Percentiles rank a stretch among this genome's conserved stretches.
phyloP scores from a whole-genome alignment of 2,797 vertebrate genomes.

The Notamacropus eugenii region DNA sequence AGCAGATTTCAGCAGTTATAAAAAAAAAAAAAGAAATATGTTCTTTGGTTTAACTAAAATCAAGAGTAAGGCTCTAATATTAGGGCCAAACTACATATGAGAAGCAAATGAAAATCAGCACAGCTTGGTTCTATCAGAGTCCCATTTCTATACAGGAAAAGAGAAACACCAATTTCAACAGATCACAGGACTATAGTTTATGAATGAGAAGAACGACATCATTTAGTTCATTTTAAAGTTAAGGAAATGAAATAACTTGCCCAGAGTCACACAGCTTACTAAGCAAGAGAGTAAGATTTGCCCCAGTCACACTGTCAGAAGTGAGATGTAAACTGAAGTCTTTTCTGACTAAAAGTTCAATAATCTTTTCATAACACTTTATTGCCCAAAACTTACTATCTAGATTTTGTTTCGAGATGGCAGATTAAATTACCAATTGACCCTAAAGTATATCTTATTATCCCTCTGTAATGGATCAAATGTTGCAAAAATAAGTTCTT shows the following conservation, averaged over 20 bases:
- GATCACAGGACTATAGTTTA: neutral
- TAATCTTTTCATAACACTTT: neutral
- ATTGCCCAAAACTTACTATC: neutral
- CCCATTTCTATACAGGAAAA: neutral
- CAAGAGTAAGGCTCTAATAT: neutral
- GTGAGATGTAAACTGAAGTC: neutral
- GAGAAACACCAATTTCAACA: neutral
- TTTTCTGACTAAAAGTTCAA: neutral
- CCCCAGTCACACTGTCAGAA: neutral
- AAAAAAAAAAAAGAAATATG: neutral
- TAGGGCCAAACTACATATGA: neutral
- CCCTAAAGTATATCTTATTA: neutral
- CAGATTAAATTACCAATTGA: neutral
- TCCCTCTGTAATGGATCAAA: neutral
- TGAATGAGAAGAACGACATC: neutral
- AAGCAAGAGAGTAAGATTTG: neutral
- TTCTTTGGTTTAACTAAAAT: neutral
- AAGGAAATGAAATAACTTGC: constrained; percentile 47
- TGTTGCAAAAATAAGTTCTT: neutral
- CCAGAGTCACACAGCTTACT: neutral
- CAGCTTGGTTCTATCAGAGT: neutral
- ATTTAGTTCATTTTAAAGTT: neutral
- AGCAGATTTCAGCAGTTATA: neutral
- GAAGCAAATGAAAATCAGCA: neutral
- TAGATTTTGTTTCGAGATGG: neutral